Evolutionary conservation across 2,113 vertebrate genomes (phyloP), one percentile per base, ranked within the genome.

Genomic region (Dolichallabes microphthalmus): DNA sequence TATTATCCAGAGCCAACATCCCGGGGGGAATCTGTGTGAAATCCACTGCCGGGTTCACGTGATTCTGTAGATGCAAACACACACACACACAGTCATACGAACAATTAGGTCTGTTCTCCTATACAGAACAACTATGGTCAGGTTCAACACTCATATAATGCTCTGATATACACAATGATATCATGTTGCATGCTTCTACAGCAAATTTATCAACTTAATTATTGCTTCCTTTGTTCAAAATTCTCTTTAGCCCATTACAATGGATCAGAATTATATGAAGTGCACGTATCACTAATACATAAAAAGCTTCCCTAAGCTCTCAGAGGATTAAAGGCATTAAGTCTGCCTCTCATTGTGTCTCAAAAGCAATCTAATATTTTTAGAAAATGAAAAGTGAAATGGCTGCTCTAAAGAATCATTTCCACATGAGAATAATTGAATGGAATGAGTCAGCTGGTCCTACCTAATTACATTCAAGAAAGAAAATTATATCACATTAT

Each of bases 11-110:
- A 83, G 98, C 98, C 77, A 99, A 87, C 98, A 99, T 99, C 86
- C 98, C 98, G 2, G 98, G 98, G 91, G 98, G 98, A 9, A 98
- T 99, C 95, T 98, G 98, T 0, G 97, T 99, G 86, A 99, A 99
- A 93, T 99, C 98, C 96, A 99, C 95, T 2, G 98, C 98, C 14
- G 98, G 98, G 92, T 99, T 99, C 88, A 99, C 98, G 5, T 99
- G 97, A 87, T 99, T 99, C 98, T 99, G 94, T 17, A 88, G n/a
- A 85, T 9, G 57, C n/a, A 74, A 60, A 84, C 35, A 63, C 10
- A 75, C 68, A 77, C 69, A 73, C 73, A 87, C 58, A 55, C 78
- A 80, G 25, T 1, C 52, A 52, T 52, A 82, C 2, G 20, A 35
- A 74, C 14, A 84, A 45, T 78, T 11, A 52, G 4, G 1, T 58